Evolutionary conservation across 2,888 invertebrate species (phyloP).

Genomic region (Stictocephala bisonia): DNA sequence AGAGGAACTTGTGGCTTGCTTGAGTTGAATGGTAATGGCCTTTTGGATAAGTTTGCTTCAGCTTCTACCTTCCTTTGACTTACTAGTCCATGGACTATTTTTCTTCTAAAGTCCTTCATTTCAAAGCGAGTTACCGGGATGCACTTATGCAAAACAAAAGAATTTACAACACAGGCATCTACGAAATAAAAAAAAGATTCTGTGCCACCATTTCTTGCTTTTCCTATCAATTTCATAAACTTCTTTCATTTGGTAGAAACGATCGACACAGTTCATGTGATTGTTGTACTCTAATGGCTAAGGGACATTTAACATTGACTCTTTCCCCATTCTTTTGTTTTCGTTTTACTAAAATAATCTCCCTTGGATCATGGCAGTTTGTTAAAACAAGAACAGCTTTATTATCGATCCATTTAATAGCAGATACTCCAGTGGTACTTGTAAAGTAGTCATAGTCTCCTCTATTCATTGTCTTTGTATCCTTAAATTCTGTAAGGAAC

Average conservation of each 20-base stretch:
- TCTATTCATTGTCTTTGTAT: not conserved
- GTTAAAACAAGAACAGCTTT: too few relatives aligned
- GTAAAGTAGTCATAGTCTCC: constrained; percentile 24
- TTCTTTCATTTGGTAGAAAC: constrained; percentile 57
- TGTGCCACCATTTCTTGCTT: constrained; percentile 59
- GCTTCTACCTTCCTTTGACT: not conserved
- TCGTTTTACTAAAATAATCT: too few relatives aligned
- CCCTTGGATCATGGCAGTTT: too few relatives aligned
- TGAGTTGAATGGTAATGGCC: not conserved
- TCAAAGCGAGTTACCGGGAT: not conserved
- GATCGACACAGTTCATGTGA: constrained; percentile 60
- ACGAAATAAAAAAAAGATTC: constrained; percentile 56
- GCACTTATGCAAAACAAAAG: constrained; percentile 3
- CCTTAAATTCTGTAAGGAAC: constrained; percentile 8
- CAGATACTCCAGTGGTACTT: too few relatives aligned
- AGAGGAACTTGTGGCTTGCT: constrained; percentile 23
- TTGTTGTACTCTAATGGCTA: too few relatives aligned
- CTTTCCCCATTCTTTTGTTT: too few relatives aligned
- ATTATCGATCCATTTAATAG: too few relatives aligned
- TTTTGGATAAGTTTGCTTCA: too few relatives aligned
- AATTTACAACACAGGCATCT: constrained; percentile 25
- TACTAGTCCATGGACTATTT: constrained; percentile 4
- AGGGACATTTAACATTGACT: too few relatives aligned
- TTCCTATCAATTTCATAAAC: constrained; percentile 58
- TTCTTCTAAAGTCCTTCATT: constrained; percentile 11